These are phyloP conservation scores for Ammodytes dubius DNA, from an alignment of 2,113 vertebrate genomes.

Conservation along the genomic window DNA sequence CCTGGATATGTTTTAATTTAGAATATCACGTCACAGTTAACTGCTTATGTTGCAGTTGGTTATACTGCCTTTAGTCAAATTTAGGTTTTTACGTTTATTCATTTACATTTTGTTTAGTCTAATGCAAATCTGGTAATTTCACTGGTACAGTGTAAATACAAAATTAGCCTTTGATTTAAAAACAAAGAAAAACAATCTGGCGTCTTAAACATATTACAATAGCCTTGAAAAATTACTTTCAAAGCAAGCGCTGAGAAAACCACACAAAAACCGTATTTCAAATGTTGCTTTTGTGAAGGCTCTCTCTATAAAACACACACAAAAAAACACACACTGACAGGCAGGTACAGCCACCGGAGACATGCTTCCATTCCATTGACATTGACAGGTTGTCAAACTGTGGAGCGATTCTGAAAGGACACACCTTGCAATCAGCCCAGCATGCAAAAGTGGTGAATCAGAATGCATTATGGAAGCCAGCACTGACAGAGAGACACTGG, in stretches of 20 bases:
- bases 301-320: conserved; percentile 14
- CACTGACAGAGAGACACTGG: conserved; percentile 14
- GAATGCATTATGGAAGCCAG: conserved; percentile 46
- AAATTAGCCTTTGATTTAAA: background rate
- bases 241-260: background rate
- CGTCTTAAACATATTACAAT: background rate
- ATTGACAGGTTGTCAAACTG: conserved; percentile 67
- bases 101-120: background rate
- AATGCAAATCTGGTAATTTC: background rate
- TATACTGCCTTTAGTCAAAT: too few relatives aligned
- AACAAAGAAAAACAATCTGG: too few relatives aligned
- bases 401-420: conserved; percentile 44
- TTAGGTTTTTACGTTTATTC: background rate
- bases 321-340: conserved; percentile 32
- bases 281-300: background rate
- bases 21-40: conserved; percentile 3
- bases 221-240: conserved; percentile 17
- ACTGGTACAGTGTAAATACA: background rate
- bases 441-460: conserved; percentile 54
- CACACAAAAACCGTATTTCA: conserved; percentile 3
- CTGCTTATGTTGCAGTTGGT: background rate
- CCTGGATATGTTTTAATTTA: background rate
- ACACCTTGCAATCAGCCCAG: conserved; percentile 57
- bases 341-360: conserved; percentile 56
- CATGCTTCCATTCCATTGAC: conserved; percentile 56